Evolutionary conservation across 23 tunicate species (phyloP), one percentile per base, ranked within the genome.

Genomic region (Styela plicata): DNA sequence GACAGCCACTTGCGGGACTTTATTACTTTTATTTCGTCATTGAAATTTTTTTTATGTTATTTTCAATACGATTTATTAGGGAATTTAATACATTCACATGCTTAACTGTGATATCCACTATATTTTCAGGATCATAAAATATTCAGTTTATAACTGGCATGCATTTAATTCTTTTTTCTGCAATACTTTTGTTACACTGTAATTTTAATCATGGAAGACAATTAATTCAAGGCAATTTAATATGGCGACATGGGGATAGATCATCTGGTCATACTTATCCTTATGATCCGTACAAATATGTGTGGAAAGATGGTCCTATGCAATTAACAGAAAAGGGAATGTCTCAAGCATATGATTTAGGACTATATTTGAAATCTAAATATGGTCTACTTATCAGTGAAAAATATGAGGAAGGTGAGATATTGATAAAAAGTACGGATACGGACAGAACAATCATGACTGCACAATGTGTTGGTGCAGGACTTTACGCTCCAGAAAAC

Each of bases 201-300:
- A n/a, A n/a, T n/a, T n/a, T n/a, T n/a, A n/a, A n/a, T n/a, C 23
- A 21, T 22, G 77, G 77, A 21, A 31, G 37, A 32, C 18, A 71
- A 71, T 17, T 71, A 3, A 32, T 71, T 3, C 77, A 71, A 71
- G 77, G 77, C 36, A 71, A 71, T 30, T 16, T 71, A 32, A 71
- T 71, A 19, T 71, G 77, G 77, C 35, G 77, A 21, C 77, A 71
- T 30, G 77, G 77, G 13, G 77, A 71, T 30, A 33, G 77, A 28
- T 71, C 77, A 71, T 34, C 77, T 3, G 2, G 3, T 33, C 34
- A 71, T 34, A 71, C 77, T 18, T 71, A 71, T 30, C 77, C 77
- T 3, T 18, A 71, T 32, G 77, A 71, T 71, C 77, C 35, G 3
- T 71, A 71, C 17, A 71, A 71, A 32, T 28, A 19, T 71, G 23